Percentiles rank a stretch among this genome's conserved stretches.
Evolutionary conservation across 2,888 invertebrate species (phyloP).

Genomic region (Cordilura impudica): DNA sequence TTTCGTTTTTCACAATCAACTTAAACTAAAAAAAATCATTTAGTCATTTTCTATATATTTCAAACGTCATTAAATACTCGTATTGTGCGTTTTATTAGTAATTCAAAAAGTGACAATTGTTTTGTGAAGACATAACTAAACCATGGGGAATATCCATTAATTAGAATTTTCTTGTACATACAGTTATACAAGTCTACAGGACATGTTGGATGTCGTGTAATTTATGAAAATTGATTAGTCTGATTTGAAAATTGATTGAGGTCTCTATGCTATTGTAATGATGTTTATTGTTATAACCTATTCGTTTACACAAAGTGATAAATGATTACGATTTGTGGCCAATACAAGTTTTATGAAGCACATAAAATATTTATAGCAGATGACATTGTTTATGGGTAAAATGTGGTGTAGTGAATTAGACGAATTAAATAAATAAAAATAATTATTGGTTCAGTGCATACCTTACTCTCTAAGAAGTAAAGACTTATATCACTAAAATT

Average conservation of each 20-base stretch:
- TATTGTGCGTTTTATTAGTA: too few species aligned
- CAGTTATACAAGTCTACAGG: neutral
- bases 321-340: neutral
- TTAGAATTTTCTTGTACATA: neutral
- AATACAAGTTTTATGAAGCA: neutral
- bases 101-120: constrained; percentile 27
- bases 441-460: too few species aligned
- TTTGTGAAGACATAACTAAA: constrained; percentile 2
- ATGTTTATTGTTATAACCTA: neutral
- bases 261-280: neutral
- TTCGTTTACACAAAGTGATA: neutral
- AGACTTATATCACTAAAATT: too few species aligned
- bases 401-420: too few species aligned
- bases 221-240: constrained; percentile 22
- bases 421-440: too few species aligned
- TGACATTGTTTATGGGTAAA: neutral
- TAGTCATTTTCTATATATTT: too few species aligned
- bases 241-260: constrained; percentile 22
- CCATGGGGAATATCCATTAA: neutral
- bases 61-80: too few species aligned
- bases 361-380: neutral
- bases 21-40: too few species aligned
- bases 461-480: too few species aligned
- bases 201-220: neutral
- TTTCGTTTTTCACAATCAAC: too few species aligned